Base-by-base conservation (phyloP, 2,113 vertebrate species). In the Madoqua kirkii region DNA sequence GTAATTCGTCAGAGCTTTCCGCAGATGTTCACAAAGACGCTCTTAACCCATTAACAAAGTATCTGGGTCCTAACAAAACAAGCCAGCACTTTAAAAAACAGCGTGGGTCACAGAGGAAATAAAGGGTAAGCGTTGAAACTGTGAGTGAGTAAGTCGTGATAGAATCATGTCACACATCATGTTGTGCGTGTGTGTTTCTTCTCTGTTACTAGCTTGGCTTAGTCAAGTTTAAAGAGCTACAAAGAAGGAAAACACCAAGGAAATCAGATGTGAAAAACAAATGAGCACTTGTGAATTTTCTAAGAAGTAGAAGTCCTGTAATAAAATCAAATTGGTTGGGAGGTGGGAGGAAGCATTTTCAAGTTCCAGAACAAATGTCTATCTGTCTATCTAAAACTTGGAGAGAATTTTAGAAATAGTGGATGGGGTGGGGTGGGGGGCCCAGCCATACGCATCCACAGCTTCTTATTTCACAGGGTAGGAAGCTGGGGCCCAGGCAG, bases 321-420 rank as follows among this genome's bases (percentile, higher is more conserved):
- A 91, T 82, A 82, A 96, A 95, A 87, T 81, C n/a, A n/a, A 59
- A 43, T 40, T 52, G 29, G 9, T 54, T 86, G 86, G 48, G 59
- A 36, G 57, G 60, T 33, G 6, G 13, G 54, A 48, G 36, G 64
- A 86, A 59, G 21, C 64, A 90, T 50, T 89, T 82, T 71, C n/a
- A 67, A 92, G 16, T 85, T 96, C 82, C 40, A 82, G 76, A 64
- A 94, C 76, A 93, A 50, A 92, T 10, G 29, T 74, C 60, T 89
- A 78, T 79, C n/a, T 7, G 21, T 62, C 40, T 59, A 0, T 48
- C 1, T 71, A 27, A 64, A 87, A 55, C 6, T 6, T 7, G 52
- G 83, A 59, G 36, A 0, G 3, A 31, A 27, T 36, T 87, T 71
- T 27, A 48, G 23, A n/a, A 40, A 23, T 1, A 25, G n/a, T 23